These are phyloP conservation scores for Euphydryas editha DNA, from an alignment of 2,888 invertebrate species.

Conservation along the genomic window DNA sequence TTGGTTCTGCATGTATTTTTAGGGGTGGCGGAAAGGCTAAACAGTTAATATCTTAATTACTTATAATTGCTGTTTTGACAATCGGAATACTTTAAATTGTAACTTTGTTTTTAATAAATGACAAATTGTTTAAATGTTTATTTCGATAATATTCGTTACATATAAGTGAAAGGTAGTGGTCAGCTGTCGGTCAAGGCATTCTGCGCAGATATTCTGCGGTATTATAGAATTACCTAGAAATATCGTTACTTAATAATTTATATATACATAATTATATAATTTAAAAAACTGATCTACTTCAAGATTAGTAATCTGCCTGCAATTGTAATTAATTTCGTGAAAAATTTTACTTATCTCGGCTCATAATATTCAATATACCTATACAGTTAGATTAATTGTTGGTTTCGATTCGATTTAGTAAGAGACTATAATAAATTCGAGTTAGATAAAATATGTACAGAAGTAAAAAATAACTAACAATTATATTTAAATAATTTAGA, in stretches of 20 bases:
- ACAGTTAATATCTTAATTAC: no score
- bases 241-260: constrained; percentile 21
- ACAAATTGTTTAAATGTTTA: constrained; percentile 1
- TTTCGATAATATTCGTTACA: constrained; percentile 35
- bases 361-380: no score
- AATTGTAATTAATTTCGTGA: constrained; percentile 15
- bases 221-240: constrained; percentile 41
- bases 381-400: no score
- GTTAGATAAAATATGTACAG: no score
- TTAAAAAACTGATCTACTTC: constrained; percentile 23
- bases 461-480: no score
- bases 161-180: constrained; percentile 65
- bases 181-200: constrained; percentile 71
- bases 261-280: constrained; percentile 19
- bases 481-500: no score
- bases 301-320: not conserved
- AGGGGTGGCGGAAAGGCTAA: no score
- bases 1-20: no score
- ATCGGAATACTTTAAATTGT: not conserved
- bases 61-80: not conserved
- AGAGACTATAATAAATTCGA: no score
- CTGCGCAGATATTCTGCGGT: constrained; percentile 55
- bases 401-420: no score
- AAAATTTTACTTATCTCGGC: no score
- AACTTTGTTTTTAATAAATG: constrained; percentile 1